Percentiles rank a stretch among this genome's conserved stretches.
Conservation (phyloP, 1,140 invertebrate genomes). For the Cydia strobilella region DNA sequence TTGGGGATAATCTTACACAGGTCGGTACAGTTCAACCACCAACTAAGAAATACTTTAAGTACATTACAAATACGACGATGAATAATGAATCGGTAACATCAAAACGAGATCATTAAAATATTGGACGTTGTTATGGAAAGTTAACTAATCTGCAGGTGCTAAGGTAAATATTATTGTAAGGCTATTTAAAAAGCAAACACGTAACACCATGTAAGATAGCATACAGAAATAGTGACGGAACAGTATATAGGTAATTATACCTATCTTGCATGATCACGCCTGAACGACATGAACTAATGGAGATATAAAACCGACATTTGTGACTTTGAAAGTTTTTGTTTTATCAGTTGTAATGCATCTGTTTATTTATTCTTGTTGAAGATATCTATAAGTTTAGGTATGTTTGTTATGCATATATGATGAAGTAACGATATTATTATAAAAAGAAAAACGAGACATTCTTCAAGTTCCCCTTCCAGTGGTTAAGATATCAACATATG, state of each 20-base stretch:
- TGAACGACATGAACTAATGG: neutral
- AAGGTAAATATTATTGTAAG: neutral
- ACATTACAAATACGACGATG: too few relatives aligned
- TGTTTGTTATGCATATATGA: neutral
- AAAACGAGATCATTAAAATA: too few relatives aligned
- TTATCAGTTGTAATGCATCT: neutral
- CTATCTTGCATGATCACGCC: neutral
- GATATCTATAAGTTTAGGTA: neutral
- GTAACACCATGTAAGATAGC: neutral
- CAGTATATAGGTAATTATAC: neutral
- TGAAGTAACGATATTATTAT: neutral
- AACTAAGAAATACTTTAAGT: neutral
- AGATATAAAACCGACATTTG: neutral
- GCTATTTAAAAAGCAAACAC: neutral
- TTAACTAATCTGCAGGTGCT: too few relatives aligned
- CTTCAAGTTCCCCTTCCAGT: neutral
- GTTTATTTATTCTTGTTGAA: neutral
- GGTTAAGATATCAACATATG: neutral
- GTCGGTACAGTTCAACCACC: neutral
- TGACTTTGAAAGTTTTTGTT: constrained; percentile 4
- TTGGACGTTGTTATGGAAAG: too few relatives aligned
- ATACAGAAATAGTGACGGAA: neutral
- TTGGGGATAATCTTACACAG: neutral
- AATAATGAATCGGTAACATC: too few relatives aligned
- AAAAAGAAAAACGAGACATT: neutral